These are phyloP conservation scores for Ephialtes manifestator DNA, from an alignment of 2,888 invertebrate species.

Conservation along the genomic window DNA sequence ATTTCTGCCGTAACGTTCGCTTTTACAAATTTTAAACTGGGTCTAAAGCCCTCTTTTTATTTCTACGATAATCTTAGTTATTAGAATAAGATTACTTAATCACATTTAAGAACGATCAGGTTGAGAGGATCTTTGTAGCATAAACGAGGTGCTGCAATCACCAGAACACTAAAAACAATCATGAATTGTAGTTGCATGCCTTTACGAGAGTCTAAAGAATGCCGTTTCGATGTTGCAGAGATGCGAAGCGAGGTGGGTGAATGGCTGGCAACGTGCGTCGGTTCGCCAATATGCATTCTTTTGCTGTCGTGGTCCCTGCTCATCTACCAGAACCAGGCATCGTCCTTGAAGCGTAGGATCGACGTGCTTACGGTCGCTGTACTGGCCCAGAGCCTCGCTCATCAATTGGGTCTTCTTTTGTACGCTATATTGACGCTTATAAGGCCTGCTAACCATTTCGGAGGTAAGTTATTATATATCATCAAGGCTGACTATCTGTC, in stretches of 20 bases:
- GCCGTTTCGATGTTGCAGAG: conserved; percentile 74
- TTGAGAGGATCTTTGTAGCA: not conserved
- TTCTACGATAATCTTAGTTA: conserved; percentile 1
- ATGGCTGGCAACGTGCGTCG: conserved; percentile 86
- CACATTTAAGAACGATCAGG: not conserved
- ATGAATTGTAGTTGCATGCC: conserved; percentile 10
- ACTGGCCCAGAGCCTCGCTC: conserved; percentile 84
- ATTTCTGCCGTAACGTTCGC: no score
- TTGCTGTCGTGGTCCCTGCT: conserved; percentile 86
- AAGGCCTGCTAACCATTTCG: conserved; percentile 83
- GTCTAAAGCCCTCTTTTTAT: not conserved
- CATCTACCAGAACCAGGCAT: conserved; percentile 86
- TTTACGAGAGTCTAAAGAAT: conserved; percentile 46
- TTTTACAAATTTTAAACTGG: not conserved
- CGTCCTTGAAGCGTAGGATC: conserved; percentile 85
- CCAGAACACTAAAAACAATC: not conserved
- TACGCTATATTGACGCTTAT: conserved; percentile 85
- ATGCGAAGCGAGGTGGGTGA: conserved; percentile 85
- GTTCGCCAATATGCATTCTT: conserved; percentile 86
- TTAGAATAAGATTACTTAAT: not conserved
- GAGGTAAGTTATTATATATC: conserved; percentile 75
- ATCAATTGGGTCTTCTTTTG: conserved; percentile 84
- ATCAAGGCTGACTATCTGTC: not conserved
- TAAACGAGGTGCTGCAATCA: not conserved
- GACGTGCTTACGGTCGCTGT: conserved; percentile 86